Base-by-base conservation (phyloP, 2,113 vertebrate species). In the Tachycineta bicolor region DNA sequence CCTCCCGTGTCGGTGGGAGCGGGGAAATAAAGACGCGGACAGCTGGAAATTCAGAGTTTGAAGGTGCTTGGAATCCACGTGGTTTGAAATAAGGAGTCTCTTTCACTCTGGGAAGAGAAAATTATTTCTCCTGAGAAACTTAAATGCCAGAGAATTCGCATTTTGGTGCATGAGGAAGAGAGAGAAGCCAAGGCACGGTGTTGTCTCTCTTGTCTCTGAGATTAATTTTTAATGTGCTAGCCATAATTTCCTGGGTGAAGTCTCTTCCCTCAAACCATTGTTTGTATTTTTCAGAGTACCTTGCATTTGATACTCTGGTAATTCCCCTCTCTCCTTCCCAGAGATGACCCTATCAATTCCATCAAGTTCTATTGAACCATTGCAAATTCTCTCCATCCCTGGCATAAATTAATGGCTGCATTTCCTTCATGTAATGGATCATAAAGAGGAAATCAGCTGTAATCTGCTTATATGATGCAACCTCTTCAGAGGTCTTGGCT, bases 1-100 rank as follows among this genome's bases (percentile, higher is more conserved):
- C 41, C n/a, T 11, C 2, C 8, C 3, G 0, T 14, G 44, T 20
- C 2, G 8, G 14, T 20, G 44, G 39, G 10, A 62, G 29, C 26
- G 53, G 20, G 28, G 62, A 25, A 43, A 41, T 44, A 33, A 53
- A 52, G 64, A 39, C 1, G 0, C 22, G n/a, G 83, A 28, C 9
- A 50, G 16, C 31, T 68, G 39, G 41, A 82, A 73, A 34, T 29
- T 2, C 52, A 2, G 43, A 5, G 39, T 29, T 17, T 37, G 53
- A 26, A 46, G 25, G 13, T 4, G 67, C 33, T n/a, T 50, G 67
- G 59, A 71, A 87, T 71, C 70, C 9, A 3, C 1, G 11, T 31
- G 60, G 8, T 26, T 71, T 34, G 31, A 67, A 83, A 43, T 11
- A 37, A 58, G 24, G 49, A 46, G 15, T 63, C 3, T 0, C 10